These are phyloP conservation scores for Dysdera silvatica DNA, from an alignment of 1,140 invertebrate species.

Conservation along the genomic window DNA sequence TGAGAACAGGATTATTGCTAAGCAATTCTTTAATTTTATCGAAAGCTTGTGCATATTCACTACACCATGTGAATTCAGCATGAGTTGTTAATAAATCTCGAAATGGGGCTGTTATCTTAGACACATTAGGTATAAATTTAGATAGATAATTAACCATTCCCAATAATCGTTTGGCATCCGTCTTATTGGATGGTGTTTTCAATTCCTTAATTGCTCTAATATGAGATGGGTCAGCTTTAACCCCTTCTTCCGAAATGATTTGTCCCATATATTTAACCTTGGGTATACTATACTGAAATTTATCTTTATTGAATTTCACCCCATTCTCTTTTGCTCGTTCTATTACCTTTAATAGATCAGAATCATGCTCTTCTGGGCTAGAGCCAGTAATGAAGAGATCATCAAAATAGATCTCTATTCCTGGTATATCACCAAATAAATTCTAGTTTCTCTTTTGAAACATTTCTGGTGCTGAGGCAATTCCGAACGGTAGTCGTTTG, in stretches of 20 bases:
- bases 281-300: constrained; percentile 16
- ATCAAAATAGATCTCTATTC: constrained; percentile 16
- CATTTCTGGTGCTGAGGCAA: constrained; percentile 43
- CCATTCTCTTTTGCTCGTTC: background rate
- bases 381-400: constrained; percentile 5
- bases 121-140: constrained; percentile 19
- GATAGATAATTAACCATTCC: constrained; percentile 15
- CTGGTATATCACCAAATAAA: background rate
- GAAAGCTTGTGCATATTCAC: constrained; percentile 13
- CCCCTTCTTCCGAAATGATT: constrained; percentile 12
- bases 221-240: constrained; percentile 13
- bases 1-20: constrained; percentile 1
- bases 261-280: constrained; percentile 18
- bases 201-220: constrained; percentile 20
- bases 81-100: background rate
- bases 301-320: constrained; percentile 16
- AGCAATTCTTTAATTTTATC: constrained; percentile 1
- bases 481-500: constrained; percentile 46
- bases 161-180: constrained; percentile 2
- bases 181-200: constrained; percentile 10
- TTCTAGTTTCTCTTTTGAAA: background rate
- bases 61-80: constrained; percentile 1
- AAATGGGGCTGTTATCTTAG: constrained; percentile 9
- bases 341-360: background rate
- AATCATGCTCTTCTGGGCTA: constrained; percentile 19